phyloP scores from a whole-genome alignment of 2,888 invertebrate species.

The Phengaris alcon region DNA sequence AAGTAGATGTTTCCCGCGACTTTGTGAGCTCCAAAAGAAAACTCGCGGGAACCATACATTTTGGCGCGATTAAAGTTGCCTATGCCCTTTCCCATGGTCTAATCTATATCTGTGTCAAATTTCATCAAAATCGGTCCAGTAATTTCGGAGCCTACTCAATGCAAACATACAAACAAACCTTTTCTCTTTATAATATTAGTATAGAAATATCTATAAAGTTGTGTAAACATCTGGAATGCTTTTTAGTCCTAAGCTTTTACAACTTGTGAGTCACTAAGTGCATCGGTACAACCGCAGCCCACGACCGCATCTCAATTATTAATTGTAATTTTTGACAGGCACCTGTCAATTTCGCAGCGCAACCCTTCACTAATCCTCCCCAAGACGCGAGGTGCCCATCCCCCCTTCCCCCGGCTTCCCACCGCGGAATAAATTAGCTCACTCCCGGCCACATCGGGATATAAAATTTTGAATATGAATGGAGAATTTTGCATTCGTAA shows the following conservation, averaged over 20 bases:
- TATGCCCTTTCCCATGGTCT: too few species aligned
- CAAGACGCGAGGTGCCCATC: conserved; percentile 67
- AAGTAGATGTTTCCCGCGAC: too few species aligned
- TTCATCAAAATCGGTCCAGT: too few species aligned
- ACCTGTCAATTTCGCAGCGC: conserved; percentile 76
- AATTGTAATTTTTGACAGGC: conserved; percentile 79
- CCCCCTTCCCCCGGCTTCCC: conserved; percentile 67
- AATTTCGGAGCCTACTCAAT: too few species aligned
- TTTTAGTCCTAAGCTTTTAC: neutral
- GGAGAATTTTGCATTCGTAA: conserved; percentile 92
- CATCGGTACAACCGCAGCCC: conserved; percentile 34
- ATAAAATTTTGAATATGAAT: conserved; percentile 95
- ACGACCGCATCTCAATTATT: conserved; percentile 71
- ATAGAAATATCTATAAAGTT: too few species aligned
- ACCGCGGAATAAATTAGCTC: conserved; percentile 87
- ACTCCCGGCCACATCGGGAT: conserved; percentile 84
- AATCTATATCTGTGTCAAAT: too few species aligned
- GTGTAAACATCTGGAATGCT: neutral
- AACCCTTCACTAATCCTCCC: conserved; percentile 77
- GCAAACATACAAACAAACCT: too few species aligned
- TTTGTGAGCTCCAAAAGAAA: too few species aligned
- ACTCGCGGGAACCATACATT: too few species aligned
- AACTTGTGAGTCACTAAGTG: neutral
- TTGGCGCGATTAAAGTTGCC: too few species aligned
- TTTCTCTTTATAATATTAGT: too few species aligned